Base-by-base conservation (phyloP, 2,113 vertebrate genomes). In the Dasyornis broadbenti region DNA sequence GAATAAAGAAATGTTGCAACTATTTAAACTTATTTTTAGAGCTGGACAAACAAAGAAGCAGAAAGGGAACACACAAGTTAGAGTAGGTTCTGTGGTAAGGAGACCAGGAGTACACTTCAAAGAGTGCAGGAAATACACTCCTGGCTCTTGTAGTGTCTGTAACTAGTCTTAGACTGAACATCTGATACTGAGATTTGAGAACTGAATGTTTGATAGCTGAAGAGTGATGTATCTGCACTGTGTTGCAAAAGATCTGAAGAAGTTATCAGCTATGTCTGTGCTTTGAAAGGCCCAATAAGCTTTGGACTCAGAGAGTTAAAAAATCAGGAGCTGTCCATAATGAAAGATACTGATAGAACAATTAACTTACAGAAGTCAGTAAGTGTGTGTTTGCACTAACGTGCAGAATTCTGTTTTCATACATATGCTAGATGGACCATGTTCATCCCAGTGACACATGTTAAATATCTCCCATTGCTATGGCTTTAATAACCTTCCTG, bases 361-460 rank as follows among this genome's bases (percentile, higher is more conserved):
- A 65, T n/a, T 70, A 65, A 65, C 3, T 70, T 53, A 18, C 0
- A 14, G 31, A 50, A 82, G 20, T 39, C 61, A 76, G 0, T 42
- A n/a, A 33, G 9, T 8, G 2, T 45, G 30, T 52, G 35, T 57
- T 82, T 83, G 50, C 68, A 57, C 17, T 49, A 50, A 70, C 56
- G 40, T 63, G 26, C 40, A 57, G 61, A 75, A 63, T 75, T 86
- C 68, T 79, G 4, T 35, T 61, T 81, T 69, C 42, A 14, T 49
- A 26, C 23, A 22, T 20, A 2, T 11, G 13, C 39, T 50, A 19
- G 22, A 86, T 57, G 59, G 30, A 42, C 19, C 1, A 2, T 47
- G 27, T 31, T 65, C 24, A 49, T 44, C 28, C 5, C 42, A 70
- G 35, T 0, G 0, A 45, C 5, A 35, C 13, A 21, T 0, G 1